Conservation (phyloP, 30 jellyfish, hydroid and myxozoan genomes). For the Mastigias papua region DNA sequence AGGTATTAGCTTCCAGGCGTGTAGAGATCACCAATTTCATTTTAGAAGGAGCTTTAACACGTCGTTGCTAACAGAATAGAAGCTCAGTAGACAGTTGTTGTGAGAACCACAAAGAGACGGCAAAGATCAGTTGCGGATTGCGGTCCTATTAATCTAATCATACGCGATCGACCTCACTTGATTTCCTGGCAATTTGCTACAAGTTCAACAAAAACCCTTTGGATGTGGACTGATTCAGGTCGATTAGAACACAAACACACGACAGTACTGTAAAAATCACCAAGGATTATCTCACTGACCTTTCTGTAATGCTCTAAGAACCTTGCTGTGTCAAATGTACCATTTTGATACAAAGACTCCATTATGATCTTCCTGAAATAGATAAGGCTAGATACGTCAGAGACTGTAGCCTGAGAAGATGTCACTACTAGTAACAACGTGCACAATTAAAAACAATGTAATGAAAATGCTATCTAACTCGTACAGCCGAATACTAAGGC, state of each 20-base stretch:
- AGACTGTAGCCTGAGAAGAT: not conserved
- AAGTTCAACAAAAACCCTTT: not conserved
- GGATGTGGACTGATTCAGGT: not conserved
- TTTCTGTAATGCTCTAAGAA: conserved; percentile 20
- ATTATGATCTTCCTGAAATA: conserved; percentile 29
- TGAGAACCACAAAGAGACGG: not conserved
- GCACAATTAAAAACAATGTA: too few relatives aligned
- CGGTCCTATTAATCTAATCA: not conserved
- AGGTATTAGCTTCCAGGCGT: too few relatives aligned
- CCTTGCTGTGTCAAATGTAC: conserved; percentile 13
- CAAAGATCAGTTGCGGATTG: not conserved
- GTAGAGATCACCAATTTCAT: too few relatives aligned
- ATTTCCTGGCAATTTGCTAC: conserved; percentile 14
- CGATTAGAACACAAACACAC: not conserved
- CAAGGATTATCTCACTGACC: conserved; percentile 27
- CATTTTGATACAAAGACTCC: conserved; percentile 36
- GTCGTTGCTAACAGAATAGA: not conserved
- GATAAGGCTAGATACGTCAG: not conserved
- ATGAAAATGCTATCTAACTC: too few relatives aligned
- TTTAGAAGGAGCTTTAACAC: too few relatives aligned
- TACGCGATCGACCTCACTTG: not conserved
- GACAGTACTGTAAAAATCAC: not conserved
- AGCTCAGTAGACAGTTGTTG: not conserved
- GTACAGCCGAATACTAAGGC: too few relatives aligned
- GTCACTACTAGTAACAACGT: too few relatives aligned